Evolutionary conservation across 2,113 vertebrate genomes (phyloP).

Genomic region (Syrrhaptes paradoxus): DNA sequence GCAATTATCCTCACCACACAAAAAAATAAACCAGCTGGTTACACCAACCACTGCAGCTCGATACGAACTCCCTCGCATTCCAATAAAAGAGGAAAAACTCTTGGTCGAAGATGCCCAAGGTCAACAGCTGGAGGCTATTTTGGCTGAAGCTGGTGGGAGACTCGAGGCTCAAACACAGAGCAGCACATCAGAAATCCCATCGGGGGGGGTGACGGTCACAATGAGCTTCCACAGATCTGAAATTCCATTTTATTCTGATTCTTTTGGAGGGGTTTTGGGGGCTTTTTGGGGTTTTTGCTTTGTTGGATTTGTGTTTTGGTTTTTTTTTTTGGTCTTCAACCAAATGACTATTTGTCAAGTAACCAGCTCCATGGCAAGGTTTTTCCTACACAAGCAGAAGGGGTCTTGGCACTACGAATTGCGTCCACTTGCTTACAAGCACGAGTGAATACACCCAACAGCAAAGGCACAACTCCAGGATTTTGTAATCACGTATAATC

Average conservation of each 20-base stretch:
- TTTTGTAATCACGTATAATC: rapidly evolving
- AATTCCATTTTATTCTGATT: not conserved
- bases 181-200: not conserved
- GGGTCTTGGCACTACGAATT: not conserved
- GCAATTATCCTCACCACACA: not conserved
- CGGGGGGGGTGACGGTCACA: not conserved
- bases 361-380: not conserved
- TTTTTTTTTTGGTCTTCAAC: not conserved
- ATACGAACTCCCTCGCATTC: not conserved
- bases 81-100: not conserved
- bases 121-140: slow-evolving; percentile 6
- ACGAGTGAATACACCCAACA: not conserved
- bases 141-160: not conserved
- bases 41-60: not conserved
- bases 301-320: not conserved
- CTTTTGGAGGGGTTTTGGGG: not conserved
- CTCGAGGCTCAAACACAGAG: not conserved
- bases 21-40: not conserved
- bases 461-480: not conserved
- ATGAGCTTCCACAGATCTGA: not conserved
- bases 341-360: not conserved
- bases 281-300: not conserved
- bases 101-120: not conserved
- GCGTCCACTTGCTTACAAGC: not conserved
- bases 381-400: not conserved